Conservation (phyloP, 2,113 vertebrate species). For the Ochotona curzoniae region DNA sequence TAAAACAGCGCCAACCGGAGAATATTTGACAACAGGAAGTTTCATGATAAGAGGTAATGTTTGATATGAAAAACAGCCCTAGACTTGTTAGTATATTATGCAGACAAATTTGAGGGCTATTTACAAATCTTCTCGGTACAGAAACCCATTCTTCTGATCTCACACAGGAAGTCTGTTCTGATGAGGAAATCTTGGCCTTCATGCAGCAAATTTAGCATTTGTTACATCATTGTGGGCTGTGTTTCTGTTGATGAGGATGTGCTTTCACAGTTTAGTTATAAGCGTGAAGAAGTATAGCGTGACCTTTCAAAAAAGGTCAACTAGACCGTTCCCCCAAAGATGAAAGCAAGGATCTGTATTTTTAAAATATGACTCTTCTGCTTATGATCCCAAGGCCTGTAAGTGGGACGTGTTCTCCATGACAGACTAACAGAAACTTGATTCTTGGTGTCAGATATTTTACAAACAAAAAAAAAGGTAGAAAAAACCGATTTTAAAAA, state of each 20-base stretch:
- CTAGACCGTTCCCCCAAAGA: conserved; percentile 14
- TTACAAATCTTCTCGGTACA: neutral
- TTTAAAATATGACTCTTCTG: conserved; percentile 29
- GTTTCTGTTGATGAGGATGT: conserved; percentile 40
- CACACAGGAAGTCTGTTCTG: neutral
- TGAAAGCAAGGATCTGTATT: neutral
- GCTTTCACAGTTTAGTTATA: conserved; percentile 54
- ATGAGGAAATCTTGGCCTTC: conserved; percentile 12
- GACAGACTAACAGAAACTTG: neutral
- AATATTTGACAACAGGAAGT: conserved; percentile 98
- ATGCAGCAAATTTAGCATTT: conserved; percentile 21
- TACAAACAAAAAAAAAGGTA: conserved; percentile 4
- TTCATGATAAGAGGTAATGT: conserved; percentile 98
- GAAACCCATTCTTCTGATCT: neutral
- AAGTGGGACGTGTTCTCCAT: conserved; percentile 36
- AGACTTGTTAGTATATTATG: neutral
- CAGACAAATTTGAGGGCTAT: conserved; percentile 21
- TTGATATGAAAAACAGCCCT: neutral
- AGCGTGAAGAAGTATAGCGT: conserved; percentile 2
- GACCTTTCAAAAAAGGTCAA: conserved; percentile 22
- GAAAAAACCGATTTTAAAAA: conserved; percentile 40
- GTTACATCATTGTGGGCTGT: neutral
- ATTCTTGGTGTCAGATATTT: conserved; percentile 21
- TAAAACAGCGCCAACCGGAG: conserved; percentile 98
- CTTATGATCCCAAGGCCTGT: conserved; percentile 14